phyloP scores from a whole-genome alignment of 2,797 vertebrate species.

The Columba guinea region DNA sequence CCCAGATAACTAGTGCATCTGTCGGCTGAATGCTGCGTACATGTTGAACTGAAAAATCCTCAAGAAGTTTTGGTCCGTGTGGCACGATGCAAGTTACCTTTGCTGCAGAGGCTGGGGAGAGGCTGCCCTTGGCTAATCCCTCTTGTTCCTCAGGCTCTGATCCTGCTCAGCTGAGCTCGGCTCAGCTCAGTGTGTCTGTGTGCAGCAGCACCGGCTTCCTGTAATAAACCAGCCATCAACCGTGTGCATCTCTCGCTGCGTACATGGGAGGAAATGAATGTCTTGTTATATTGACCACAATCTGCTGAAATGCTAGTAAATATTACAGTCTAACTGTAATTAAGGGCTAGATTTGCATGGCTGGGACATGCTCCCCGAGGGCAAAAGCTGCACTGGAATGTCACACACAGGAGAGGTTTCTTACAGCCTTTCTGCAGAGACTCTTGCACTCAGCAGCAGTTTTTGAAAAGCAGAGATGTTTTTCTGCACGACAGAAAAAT shows the following conservation, averaged over 20 bases:
- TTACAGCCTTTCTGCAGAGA: background rate
- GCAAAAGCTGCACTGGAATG: background rate
- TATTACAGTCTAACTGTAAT: background rate
- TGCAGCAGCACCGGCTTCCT: constrained; percentile 3
- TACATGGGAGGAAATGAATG: background rate
- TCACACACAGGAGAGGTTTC: background rate
- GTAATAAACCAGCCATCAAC: background rate
- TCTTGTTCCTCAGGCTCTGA: background rate
- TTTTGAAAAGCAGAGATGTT: background rate
- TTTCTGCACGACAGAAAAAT: background rate
- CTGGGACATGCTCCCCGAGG: background rate
- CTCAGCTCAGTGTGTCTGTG: background rate
- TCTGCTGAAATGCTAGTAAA: background rate
- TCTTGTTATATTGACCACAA: background rate
- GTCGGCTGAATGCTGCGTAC: background rate
- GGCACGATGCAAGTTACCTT: background rate
- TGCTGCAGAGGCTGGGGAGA: background rate
- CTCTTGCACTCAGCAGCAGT: rapidly evolving
- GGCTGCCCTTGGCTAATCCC: background rate
- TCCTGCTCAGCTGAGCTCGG: background rate
- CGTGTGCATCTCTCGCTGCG: background rate
- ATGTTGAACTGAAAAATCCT: background rate
- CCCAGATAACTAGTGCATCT: background rate
- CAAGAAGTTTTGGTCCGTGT: background rate
- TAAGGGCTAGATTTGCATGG: background rate